Percentiles rank a stretch among this genome's conserved stretches.
Evolutionary conservation across 1,140 invertebrate species (phyloP).

Genomic region (Drosophila dunni): DNA sequence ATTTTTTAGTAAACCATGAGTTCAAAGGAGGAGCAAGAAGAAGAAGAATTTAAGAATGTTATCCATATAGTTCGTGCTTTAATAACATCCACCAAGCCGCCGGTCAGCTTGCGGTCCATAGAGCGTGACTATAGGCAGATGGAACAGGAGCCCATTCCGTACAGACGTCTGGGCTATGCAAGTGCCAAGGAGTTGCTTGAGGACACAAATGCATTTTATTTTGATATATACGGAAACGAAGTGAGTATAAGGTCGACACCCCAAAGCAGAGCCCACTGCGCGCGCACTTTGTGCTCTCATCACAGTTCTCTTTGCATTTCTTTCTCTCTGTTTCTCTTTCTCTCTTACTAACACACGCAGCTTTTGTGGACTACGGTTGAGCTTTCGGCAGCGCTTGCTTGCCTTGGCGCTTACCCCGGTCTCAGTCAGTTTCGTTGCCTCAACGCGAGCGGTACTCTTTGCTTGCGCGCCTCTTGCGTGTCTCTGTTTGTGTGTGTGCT

Average conservation of each 20-base stretch:
- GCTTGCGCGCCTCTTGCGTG: background rate
- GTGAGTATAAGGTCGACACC: conserved; percentile 50
- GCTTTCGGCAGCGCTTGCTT: conserved; percentile 35
- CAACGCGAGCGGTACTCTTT: conserved; percentile 56
- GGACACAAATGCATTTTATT: conserved; percentile 59
- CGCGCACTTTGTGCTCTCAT: conserved; percentile 19
- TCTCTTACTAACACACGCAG: conserved; percentile 23
- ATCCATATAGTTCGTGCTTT: conserved; percentile 67
- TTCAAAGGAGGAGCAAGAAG: background rate
- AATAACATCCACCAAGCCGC: conserved; percentile 67
- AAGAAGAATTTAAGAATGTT: conserved; percentile 39
- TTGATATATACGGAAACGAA: conserved; percentile 40
- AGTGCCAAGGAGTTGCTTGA: conserved; percentile 49
- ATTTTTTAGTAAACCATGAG: conserved; percentile 23
- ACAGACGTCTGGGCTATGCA: conserved; percentile 48
- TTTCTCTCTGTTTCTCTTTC: conserved; percentile 16
- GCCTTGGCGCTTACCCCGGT: conserved; percentile 16
- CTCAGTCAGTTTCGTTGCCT: conserved; percentile 60
- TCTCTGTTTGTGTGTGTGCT: conserved; percentile 19
- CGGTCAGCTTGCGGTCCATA: conserved; percentile 50
- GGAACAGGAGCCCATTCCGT: conserved; percentile 61
- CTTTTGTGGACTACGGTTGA: conserved; percentile 43
- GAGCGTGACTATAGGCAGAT: conserved; percentile 56
- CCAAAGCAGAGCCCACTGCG: conserved; percentile 2
- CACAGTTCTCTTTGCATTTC: background rate